Conservation (phyloP, 1,140 invertebrate genomes). For the Oscheius sp. region DNA sequence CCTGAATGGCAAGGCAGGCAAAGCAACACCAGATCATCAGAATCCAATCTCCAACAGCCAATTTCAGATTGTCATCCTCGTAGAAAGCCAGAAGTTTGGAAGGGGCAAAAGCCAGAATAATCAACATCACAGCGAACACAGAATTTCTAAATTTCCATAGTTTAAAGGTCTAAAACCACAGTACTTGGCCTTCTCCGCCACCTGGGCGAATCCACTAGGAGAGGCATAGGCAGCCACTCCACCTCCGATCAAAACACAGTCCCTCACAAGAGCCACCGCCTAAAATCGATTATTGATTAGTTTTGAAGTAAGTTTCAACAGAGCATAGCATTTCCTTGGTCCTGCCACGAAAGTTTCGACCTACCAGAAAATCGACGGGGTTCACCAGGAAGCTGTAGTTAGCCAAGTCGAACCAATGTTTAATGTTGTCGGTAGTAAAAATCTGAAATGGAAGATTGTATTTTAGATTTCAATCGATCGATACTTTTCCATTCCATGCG, state of each 20-base stretch:
- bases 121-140: constrained; percentile 43
- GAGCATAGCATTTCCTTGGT: background rate
- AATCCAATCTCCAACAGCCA: constrained; percentile 59
- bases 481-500: constrained; percentile 55
- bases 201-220: constrained; percentile 50
- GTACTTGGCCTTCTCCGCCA: constrained; percentile 41
- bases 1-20: constrained; percentile 55
- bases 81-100: constrained; percentile 60
- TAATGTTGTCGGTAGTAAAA: constrained; percentile 58
- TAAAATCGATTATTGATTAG: no score
- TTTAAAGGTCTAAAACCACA: background rate
- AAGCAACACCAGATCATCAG: constrained; percentile 60
- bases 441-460: constrained; percentile 16
- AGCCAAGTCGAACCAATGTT: constrained; percentile 57
- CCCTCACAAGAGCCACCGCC: constrained; percentile 52
- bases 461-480: background rate
- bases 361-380: constrained; percentile 58
- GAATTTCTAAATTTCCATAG: constrained; percentile 50
- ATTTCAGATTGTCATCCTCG: constrained; percentile 45
- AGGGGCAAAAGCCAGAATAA: constrained; percentile 55
- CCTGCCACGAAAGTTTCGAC: background rate
- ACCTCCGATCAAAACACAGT: constrained; percentile 53
- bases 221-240: constrained; percentile 56
- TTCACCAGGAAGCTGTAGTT: constrained; percentile 56
- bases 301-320: no score